Base-by-base conservation (phyloP, 2,888 invertebrate species). In the Sarcophaga caerulescens region DNA sequence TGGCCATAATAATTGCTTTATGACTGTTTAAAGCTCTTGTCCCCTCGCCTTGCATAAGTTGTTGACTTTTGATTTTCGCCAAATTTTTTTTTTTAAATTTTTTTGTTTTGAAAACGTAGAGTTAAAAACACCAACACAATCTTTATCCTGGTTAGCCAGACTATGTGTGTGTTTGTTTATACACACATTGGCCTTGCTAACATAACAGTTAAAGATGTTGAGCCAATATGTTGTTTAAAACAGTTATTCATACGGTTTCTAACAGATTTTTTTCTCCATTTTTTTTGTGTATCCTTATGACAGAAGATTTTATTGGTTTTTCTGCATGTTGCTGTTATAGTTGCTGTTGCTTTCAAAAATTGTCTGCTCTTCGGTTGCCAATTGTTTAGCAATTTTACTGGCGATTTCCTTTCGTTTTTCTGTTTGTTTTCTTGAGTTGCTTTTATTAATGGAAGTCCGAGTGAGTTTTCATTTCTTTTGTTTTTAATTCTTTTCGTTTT, bases 321-420 rank as follows among this genome's bases (percentile, higher is more conserved):
- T 19, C 12, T 12, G 5, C 17, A 60, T 75, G 79, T 62, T 35
- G 17, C 35, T 52, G 47, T 66, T 74, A 25, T 23, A 23, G 5
- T 45, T 44, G 70, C 44, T 52, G 59, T 75, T 78, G 65, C 82
- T 76, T 25, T 81, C 81, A 47, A 12, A 74, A 80, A 68, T 73
- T 76, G 79, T 59, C 71, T 35, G 65, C 63, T 71, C 52, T 86
- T 73, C 63, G 68, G 60, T 65, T 83, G 83, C 77, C 85, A 86
- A 84, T 84, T 83, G 77, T 86, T 83, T 81, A 77, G 83, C 74
- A 86, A 84, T 85, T 83, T 83, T 76, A 85, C 80, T 86, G 12
- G 52, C 52, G 17, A 52, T 17, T 52, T 52, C 17, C 17, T 52
- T 17, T 52, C 52, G 77, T 77, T 80, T 74, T 79, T n/a, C 8